These are phyloP conservation scores for Julus scanicus DNA, from an alignment of 2,888 invertebrate genomes.

Conservation along the genomic window DNA sequence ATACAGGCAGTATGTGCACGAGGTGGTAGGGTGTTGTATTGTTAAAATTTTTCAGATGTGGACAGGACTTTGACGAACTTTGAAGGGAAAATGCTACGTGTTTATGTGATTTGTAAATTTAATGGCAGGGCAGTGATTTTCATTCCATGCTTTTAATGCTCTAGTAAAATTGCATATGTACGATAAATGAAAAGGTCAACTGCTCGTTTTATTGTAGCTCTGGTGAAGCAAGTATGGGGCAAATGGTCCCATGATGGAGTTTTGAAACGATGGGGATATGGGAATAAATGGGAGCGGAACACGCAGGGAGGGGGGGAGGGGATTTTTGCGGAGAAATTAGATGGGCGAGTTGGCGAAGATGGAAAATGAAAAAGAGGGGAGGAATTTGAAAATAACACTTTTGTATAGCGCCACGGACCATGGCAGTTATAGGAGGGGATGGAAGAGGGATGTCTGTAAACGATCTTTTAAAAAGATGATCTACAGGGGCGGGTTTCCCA, in stretches of 20 bases:
- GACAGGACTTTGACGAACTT: background rate
- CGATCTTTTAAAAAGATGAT: slow-evolving; percentile 39
- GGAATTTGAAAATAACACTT: background rate
- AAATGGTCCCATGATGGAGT: background rate
- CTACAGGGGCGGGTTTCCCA: slow-evolving; percentile 25
- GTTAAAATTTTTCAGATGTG: too few relatives aligned
- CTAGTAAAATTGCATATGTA: background rate
- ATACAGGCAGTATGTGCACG: too few relatives aligned
- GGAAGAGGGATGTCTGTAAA: background rate
- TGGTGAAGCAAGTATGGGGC: background rate
- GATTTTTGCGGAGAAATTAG: slow-evolving; percentile 22
- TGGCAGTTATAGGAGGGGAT: background rate
- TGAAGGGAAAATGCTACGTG: background rate
- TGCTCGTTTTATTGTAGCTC: background rate
- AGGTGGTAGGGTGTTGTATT: too few relatives aligned
- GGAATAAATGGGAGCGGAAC: background rate
- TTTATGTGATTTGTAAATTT: background rate
- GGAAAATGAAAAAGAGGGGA: slow-evolving; percentile 42
- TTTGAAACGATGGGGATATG: background rate
- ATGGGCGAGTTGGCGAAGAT: background rate
- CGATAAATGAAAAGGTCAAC: slow-evolving; percentile 35
- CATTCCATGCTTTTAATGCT: background rate
- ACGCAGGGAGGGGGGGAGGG: background rate
- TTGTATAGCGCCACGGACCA: background rate
- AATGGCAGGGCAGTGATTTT: background rate